Evolutionary conservation across 2,113 vertebrate genomes (phyloP).

Genomic region (Chionodraco myersi): DNA sequence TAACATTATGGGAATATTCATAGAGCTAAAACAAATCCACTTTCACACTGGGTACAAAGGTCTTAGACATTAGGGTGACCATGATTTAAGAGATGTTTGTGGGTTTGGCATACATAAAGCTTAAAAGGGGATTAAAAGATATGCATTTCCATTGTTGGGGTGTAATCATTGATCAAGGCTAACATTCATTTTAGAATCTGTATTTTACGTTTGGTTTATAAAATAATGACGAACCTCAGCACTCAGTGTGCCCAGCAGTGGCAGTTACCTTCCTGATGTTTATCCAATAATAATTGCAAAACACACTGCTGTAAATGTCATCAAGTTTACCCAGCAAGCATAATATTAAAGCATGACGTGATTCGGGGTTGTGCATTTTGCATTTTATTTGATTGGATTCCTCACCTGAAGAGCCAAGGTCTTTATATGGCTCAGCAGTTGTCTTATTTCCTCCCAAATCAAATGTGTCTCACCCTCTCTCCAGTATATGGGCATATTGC

Average conservation of each 20-base stretch:
- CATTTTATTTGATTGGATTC: background rate
- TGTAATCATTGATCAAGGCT: too few species aligned
- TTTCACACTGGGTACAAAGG: too few species aligned
- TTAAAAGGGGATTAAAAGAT: too few species aligned
- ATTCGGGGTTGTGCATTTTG: background rate
- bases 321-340: background rate
- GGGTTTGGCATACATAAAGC: too few species aligned
- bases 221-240: background rate
- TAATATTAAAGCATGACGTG: background rate
- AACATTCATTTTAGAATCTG: too few species aligned
- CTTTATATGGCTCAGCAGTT: slow-evolving; percentile 8
- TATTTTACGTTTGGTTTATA: too few species aligned
- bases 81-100: too few species aligned
- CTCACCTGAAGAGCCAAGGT: background rate
- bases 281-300: background rate
- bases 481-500: too few species aligned
- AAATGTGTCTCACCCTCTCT: background rate
- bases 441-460: slow-evolving; percentile 4
- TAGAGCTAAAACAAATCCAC: too few species aligned
- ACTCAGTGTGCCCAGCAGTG: background rate
- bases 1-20: too few species aligned
- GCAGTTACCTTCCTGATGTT: background rate
- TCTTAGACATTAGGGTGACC: too few species aligned
- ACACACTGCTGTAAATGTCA: background rate
- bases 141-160: too few species aligned